phyloP scores from a whole-genome alignment of 2,797 vertebrate genomes.

The Natrix natrix region DNA sequence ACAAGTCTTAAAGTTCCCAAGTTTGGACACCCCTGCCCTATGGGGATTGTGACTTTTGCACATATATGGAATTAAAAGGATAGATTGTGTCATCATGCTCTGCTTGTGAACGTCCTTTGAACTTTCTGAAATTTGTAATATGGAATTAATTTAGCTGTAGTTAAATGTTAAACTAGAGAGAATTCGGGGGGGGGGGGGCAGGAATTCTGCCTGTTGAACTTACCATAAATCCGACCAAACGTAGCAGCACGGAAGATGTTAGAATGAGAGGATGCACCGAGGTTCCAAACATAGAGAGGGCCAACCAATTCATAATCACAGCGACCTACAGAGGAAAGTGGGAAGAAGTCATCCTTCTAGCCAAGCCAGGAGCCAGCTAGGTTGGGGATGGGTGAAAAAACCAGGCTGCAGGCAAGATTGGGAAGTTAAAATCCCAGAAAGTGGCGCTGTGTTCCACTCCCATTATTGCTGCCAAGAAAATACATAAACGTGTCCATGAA shows the following conservation, averaged over 20 bases:
- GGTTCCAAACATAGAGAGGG: slow-evolving; percentile 86
- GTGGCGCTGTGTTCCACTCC: background rate
- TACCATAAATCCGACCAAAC: slow-evolving; percentile 92
- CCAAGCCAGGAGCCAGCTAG: background rate
- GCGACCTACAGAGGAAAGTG: slow-evolving; percentile 56
- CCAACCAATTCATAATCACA: slow-evolving; percentile 86
- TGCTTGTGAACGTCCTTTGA: background rate
- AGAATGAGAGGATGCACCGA: slow-evolving; percentile 92
- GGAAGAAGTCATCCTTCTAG: background rate
- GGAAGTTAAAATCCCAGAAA: background rate
- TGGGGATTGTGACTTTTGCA: background rate
- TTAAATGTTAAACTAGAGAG: background rate
- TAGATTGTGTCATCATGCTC: background rate
- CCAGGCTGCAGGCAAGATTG: background rate
- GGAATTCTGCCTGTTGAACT: slow-evolving; percentile 55
- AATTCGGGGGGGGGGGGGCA: background rate
- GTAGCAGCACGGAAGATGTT: slow-evolving; percentile 88
- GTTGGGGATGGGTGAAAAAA: background rate
- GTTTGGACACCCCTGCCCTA: background rate
- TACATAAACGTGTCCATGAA: background rate
- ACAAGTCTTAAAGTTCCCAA: too few species aligned
- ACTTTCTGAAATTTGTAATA: background rate
- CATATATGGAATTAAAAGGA: background rate
- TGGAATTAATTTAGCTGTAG: background rate
- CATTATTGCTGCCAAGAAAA: background rate